phyloP scores from a whole-genome alignment of 2,888 invertebrate genomes.

The Agrotis clavis region DNA sequence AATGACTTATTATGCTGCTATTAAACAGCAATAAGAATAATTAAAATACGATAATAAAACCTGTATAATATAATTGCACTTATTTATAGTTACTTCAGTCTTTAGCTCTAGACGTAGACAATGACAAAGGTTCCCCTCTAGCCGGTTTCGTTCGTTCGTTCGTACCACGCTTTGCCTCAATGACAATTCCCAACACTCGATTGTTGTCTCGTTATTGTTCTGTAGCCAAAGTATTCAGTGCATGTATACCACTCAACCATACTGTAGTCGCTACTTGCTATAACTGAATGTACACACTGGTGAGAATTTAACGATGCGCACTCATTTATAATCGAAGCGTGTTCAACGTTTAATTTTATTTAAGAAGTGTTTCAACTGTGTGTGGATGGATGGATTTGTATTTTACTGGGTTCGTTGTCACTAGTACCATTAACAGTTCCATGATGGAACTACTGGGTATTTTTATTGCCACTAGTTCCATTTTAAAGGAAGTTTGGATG shows the following conservation, averaged over 20 bases:
- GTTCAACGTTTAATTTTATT: slow-evolving; percentile 16
- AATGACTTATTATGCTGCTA: not conserved
- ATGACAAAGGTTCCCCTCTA: slow-evolving; percentile 45
- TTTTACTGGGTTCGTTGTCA: not conserved
- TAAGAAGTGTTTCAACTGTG: not conserved
- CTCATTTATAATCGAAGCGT: slow-evolving; percentile 43
- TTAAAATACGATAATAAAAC: not conserved
- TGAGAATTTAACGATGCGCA: slow-evolving; percentile 48
- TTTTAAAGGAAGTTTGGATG: too few relatives aligned
- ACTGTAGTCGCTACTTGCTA: slow-evolving; percentile 45
- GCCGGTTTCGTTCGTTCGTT: slow-evolving; percentile 40
- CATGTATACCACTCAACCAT: slow-evolving; percentile 80
- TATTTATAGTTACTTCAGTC: slow-evolving; percentile 31
- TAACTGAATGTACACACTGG: slow-evolving; percentile 39
- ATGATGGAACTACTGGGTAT: too few relatives aligned
- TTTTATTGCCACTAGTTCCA: too few relatives aligned
- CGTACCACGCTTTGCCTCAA: slow-evolving; percentile 59
- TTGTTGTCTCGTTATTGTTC: slow-evolving; percentile 77
- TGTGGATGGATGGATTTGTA: not conserved
- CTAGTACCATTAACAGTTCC: too few relatives aligned
- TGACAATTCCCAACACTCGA: slow-evolving; percentile 69
- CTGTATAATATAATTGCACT: slow-evolving; percentile 11
- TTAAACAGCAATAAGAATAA: not conserved
- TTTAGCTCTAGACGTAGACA: slow-evolving; percentile 47
- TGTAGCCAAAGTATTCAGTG: slow-evolving; percentile 76